Evolutionary conservation across 2,113 vertebrate species (phyloP).

Genomic region (Catharus bicknelli): DNA sequence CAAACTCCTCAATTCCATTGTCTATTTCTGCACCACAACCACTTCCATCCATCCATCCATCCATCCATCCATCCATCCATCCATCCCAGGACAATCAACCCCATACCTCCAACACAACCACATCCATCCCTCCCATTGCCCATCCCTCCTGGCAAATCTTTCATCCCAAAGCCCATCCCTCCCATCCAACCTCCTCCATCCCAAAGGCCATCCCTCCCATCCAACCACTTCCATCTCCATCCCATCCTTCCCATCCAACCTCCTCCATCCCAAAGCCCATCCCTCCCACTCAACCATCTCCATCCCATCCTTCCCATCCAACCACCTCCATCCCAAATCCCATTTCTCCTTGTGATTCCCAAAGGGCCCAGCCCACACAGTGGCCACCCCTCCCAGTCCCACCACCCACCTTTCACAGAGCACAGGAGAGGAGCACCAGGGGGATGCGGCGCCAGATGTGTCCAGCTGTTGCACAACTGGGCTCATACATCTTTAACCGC

Average conservation of each 20-base stretch:
- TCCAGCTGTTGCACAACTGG: not conserved
- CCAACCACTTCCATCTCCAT: not conserved
- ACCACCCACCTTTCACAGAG: not conserved
- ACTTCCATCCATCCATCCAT: not conserved
- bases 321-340: not conserved
- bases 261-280: not conserved
- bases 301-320: not conserved
- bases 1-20: not conserved
- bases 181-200: not conserved
- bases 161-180: not conserved
- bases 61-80: not conserved
- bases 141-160: not conserved
- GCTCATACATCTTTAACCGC: constrained; percentile 7
- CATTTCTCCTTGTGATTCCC: not conserved
- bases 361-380: not conserved
- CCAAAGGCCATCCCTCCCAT: not conserved
- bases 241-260: not conserved
- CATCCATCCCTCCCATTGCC: no score
- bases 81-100: not conserved
- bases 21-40: not conserved
- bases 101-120: not conserved
- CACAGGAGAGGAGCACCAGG: not conserved
- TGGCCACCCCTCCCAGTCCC: not conserved
- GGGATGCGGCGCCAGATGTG: not conserved
- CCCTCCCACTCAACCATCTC: not conserved